A percentile compares a stretch with the other conserved stretches of the same genome.
These are phyloP conservation scores for Marmota monax DNA, from an alignment of 2,113 vertebrate genomes.

Conservation along the genomic window DNA sequence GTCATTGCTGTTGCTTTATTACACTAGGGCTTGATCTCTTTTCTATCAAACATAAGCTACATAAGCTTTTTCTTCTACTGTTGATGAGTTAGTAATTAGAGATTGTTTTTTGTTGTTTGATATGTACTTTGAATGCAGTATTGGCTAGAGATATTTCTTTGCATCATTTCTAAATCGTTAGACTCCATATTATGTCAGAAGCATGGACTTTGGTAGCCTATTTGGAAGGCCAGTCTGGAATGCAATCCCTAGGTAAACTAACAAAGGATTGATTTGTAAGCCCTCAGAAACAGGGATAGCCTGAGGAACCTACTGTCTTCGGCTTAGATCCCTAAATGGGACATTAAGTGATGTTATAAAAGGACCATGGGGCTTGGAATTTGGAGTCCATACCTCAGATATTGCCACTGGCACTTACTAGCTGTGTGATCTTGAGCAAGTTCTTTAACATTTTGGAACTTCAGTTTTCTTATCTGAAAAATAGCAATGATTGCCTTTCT, in stretches of 20 bases:
- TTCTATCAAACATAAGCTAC: not conserved
- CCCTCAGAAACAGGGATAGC: not conserved
- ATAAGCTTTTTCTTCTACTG: not conserved
- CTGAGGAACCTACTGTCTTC: not conserved
- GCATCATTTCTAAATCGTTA: conserved; percentile 27
- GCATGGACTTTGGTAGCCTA: not conserved
- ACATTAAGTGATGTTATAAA: not conserved
- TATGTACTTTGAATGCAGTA: not conserved
- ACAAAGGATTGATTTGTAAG: not conserved
- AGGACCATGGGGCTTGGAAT: not conserved
- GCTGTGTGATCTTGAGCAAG: not conserved
- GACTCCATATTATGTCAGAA: conserved; percentile 24
- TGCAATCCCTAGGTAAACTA: not conserved
- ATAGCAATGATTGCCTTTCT: not conserved
- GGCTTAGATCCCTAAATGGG: not conserved
- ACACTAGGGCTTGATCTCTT: not conserved
- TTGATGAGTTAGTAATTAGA: conserved; percentile 33
- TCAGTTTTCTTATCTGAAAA: not conserved
- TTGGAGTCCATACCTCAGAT: not conserved
- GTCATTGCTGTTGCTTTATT: not conserved
- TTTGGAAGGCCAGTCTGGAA: not conserved
- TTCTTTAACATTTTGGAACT: not conserved
- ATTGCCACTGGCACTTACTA: not conserved
- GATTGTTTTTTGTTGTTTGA: not conserved
- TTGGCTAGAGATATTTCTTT: conserved; percentile 40